A percentile compares a stretch with the other conserved stretches of the same genome.
These are phyloP conservation scores for Odontocolon sp. DNA, from an alignment of 2,888 invertebrate genomes.

Conservation along the genomic window DNA sequence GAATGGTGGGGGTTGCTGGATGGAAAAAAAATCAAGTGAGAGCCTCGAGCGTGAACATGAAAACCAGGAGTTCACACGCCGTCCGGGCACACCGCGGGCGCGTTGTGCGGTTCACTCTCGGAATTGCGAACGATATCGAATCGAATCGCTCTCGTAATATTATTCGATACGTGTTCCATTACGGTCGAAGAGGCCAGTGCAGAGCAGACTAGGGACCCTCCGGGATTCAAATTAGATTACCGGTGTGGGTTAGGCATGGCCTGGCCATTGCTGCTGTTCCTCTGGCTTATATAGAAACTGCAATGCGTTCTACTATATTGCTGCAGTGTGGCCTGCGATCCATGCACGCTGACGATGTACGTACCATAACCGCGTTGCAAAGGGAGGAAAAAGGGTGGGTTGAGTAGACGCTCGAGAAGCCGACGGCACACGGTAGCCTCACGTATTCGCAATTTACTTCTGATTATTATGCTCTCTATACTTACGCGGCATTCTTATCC, in stretches of 20 bases:
- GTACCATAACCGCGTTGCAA: neutral
- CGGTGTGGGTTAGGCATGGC: conserved; percentile 62
- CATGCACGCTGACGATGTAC: conserved; percentile 1
- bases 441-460: conserved; percentile 80
- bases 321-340: neutral
- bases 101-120: conserved; percentile 56
- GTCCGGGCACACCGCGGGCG: conserved; percentile 25
- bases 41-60: conserved; percentile 55
- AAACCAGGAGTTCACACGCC: conserved; percentile 64
- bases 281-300: conserved; percentile 23
- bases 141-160: conserved; percentile 77
- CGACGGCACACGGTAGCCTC: conserved; percentile 80
- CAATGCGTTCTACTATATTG: conserved; percentile 2
- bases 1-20: neutral
- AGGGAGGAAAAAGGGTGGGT: conserved; percentile 32
- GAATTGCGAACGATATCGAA: conserved; percentile 75
- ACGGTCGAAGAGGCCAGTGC: conserved; percentile 59
- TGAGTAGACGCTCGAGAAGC: conserved; percentile 36
- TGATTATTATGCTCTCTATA: conserved; percentile 79
- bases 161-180: conserved; percentile 81
- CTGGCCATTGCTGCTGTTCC: conserved; percentile 8
- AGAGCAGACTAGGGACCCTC: conserved; percentile 26
- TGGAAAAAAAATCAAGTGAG: neutral
- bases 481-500: conserved; percentile 70
- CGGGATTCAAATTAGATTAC: conserved; percentile 76